Evolutionary conservation across 2,113 vertebrate genomes (phyloP).

Genomic region (Chrysemys picta): DNA sequence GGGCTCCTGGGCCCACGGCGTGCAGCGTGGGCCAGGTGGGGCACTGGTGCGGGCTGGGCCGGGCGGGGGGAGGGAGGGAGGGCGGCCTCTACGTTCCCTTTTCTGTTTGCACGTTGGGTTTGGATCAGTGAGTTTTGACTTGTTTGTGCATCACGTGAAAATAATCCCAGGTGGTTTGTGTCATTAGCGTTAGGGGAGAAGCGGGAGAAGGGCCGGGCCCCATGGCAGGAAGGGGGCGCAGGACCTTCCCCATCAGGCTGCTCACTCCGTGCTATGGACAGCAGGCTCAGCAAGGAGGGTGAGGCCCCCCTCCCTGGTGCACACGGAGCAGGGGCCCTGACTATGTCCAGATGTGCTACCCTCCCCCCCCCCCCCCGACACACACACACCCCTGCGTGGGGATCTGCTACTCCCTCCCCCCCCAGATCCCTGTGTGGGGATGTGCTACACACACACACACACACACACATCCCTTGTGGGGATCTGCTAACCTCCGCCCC

Average conservation of each 20-base stretch:
- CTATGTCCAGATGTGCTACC: background rate
- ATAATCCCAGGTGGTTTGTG: constrained; percentile 74
- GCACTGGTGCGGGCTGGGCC: constrained; percentile 30
- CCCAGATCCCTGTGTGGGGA: too few relatives aligned
- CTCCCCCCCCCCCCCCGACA: too few relatives aligned
- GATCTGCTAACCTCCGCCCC: too few relatives aligned
- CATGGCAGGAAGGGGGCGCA: background rate
- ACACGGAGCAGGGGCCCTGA: too few relatives aligned
- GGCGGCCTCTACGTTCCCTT: constrained; percentile 22
- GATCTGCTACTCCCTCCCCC: too few relatives aligned
- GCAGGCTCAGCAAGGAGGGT: background rate
- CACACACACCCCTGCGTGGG: background rate
- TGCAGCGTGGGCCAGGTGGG: background rate
- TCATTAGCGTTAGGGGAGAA: constrained; percentile 77
- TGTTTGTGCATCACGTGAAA: constrained; percentile 79
- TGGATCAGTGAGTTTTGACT: constrained; percentile 78
- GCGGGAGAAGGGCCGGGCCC: constrained; percentile 52
- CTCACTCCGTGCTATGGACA: background rate
- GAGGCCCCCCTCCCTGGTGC: background rate
- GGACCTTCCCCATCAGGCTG: background rate
- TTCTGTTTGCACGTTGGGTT: constrained; percentile 82
- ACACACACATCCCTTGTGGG: too few relatives aligned
- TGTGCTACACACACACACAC: too few relatives aligned
- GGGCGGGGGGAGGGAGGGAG: constrained; percentile 7
- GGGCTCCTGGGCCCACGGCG: background rate